Percentiles rank a stretch among this genome's conserved stretches.
These are phyloP conservation scores for Agrenia bidenticulata DNA, from an alignment of 2,888 invertebrate genomes.

Conservation along the genomic window DNA sequence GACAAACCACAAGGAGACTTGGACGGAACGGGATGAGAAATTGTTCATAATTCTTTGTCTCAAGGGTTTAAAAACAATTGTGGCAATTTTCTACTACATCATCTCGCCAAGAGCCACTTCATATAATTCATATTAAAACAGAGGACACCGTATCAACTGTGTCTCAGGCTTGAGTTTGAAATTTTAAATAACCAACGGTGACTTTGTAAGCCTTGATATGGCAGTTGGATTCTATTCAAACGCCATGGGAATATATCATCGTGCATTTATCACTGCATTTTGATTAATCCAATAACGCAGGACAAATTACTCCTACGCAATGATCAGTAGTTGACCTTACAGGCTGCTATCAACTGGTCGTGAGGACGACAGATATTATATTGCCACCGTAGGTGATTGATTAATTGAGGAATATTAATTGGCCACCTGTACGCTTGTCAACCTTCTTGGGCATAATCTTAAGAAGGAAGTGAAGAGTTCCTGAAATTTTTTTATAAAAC, in stretches of 20 bases:
- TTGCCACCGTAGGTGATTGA: too few species aligned
- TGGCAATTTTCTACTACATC: too few species aligned
- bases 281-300: background rate
- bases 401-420: too few species aligned
- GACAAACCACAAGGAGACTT: background rate
- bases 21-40: background rate
- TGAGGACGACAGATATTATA: too few species aligned
- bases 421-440: too few species aligned
- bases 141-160: background rate
- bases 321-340: background rate
- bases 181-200: background rate
- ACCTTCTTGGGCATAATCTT: too few species aligned
- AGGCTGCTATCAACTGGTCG: too few species aligned
- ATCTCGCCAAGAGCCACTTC: too few species aligned
- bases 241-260: conserved; percentile 9
- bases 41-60: conserved; percentile 1
- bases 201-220: conserved; percentile 6
- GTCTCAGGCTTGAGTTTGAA: background rate
- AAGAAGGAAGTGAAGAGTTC: too few species aligned
- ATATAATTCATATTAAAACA: too few species aligned
- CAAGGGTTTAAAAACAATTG: too few species aligned
- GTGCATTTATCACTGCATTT: background rate
- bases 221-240: background rate
- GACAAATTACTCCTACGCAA: background rate
- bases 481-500: too few species aligned